Evolutionary conservation across 2,888 invertebrate genomes (phyloP).

Genomic region (Aleiodes leptofemur): DNA sequence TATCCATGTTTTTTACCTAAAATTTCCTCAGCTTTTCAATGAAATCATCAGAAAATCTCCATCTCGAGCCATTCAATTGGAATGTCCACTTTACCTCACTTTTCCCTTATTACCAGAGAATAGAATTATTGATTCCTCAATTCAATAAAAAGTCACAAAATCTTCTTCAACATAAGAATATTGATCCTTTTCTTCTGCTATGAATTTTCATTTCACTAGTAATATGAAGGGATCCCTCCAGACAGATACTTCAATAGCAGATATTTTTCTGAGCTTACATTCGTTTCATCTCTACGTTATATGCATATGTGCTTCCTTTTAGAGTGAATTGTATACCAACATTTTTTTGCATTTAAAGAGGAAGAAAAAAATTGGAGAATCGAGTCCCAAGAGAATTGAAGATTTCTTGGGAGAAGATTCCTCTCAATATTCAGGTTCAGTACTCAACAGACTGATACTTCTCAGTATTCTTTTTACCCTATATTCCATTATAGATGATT

Average conservation of each 20-base stretch:
- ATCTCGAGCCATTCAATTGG: too few species aligned
- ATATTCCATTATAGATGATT: not conserved
- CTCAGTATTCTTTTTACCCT: not conserved
- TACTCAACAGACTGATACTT: constrained; percentile 10
- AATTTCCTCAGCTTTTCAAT: too few species aligned
- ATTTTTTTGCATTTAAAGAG: constrained; percentile 6
- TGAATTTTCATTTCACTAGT: too few species aligned
- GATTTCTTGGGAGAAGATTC: not conserved
- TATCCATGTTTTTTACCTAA: too few species aligned
- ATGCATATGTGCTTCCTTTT: not conserved
- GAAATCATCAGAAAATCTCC: too few species aligned
- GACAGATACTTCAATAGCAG: too few species aligned
- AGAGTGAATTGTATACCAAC: constrained; percentile 1
- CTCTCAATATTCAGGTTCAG: constrained; percentile 8
- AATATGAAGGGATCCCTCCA: too few species aligned
- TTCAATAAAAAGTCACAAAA: not conserved
- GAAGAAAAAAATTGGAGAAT: constrained; percentile 1
- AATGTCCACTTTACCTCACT: too few species aligned
- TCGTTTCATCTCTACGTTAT: too few species aligned
- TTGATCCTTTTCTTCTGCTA: too few species aligned
- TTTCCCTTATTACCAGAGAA: not conserved
- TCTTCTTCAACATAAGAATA: too few species aligned
- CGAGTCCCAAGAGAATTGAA: not conserved
- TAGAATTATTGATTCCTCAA: not conserved
- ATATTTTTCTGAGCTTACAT: too few species aligned